Percentiles rank a stretch among this genome's conserved stretches.
phyloP scores from a whole-genome alignment of 2,888 invertebrate genomes.

The Ethmia dodecea region DNA sequence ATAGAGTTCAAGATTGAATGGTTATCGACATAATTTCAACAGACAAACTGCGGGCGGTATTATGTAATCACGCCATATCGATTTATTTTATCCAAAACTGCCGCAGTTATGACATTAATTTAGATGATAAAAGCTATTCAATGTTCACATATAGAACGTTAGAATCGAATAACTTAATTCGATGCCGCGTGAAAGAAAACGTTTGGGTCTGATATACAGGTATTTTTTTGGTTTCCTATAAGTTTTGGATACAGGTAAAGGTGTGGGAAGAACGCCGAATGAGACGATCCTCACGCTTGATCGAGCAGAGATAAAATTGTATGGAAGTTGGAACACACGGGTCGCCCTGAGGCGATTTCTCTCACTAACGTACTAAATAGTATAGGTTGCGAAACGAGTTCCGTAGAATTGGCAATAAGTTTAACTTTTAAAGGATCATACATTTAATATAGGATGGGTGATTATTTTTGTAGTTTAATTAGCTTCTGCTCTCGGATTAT shows the following conservation, averaged over 20 bases:
- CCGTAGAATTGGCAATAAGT: slow-evolving; percentile 10
- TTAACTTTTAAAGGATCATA: slow-evolving; percentile 23
- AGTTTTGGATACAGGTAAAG: slow-evolving; percentile 50
- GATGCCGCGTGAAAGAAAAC: slow-evolving; percentile 49
- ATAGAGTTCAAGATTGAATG: slow-evolving; percentile 43
- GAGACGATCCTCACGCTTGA: slow-evolving; percentile 43
- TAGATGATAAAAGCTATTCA: slow-evolving; percentile 64
- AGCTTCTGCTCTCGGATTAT: slow-evolving; percentile 44
- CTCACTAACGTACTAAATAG: neutral
- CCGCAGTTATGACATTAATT: slow-evolving; percentile 74
- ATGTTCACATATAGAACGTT: slow-evolving; percentile 62
- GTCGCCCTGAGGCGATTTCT: neutral
- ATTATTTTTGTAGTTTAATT: slow-evolving; percentile 68
- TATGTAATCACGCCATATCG: slow-evolving; percentile 65
- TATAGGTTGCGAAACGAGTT: slow-evolving; percentile 1
- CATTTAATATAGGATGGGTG: slow-evolving; percentile 48
- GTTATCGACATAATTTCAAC: slow-evolving; percentile 39
- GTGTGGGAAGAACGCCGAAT: slow-evolving; percentile 60
- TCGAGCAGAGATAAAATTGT: slow-evolving; percentile 48
- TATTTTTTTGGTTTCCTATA: slow-evolving; percentile 31
- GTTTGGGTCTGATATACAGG: slow-evolving; percentile 37
- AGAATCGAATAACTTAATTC: slow-evolving; percentile 65
- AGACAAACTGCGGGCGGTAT: slow-evolving; percentile 66
- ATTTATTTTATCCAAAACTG: slow-evolving; percentile 71
- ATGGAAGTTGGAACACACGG: slow-evolving; percentile 8